Evolutionary conservation across 2,888 invertebrate species (phyloP), one percentile per base, ranked within the genome.

Genomic region (Opisthograptis luteolata): DNA sequence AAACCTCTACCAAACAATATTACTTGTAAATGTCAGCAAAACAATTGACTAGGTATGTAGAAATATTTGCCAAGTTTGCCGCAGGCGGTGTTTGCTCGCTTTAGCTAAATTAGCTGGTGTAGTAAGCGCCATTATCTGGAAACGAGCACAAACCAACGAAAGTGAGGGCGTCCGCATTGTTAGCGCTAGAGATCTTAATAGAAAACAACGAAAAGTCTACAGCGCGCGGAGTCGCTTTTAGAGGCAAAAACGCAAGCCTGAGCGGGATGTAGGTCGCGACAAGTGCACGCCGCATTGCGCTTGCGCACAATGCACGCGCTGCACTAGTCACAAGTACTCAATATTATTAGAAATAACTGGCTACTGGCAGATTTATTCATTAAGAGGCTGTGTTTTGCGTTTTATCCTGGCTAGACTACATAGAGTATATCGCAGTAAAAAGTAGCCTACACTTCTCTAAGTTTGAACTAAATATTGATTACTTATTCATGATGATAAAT

Each of bases 131-230:
- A 73, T 73, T 74, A 74, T 68, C 63, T 61, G 60, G 59, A 76
- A 78, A 78, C 73, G 68, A 73, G 74, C 76, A 79, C 78, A 77
- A 68, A 66, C 66, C 61, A 83, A 84, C 73, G 87, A 89, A 87
- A 87, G 89, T 83, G 86, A 87, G 79, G 79, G 75, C 79, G 81
- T 80, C 73, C 82, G 83, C 84, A 85, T 86, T 84, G 79, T 83
- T 75, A 68, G 69, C 71, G 71, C 62, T 76, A 79, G 77, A 83
- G 81, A 83, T 81, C 79, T 81, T 78, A 74, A 81, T 85, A 84
- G 86, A 85, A 87, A 86, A 78, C 68, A 68, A 76, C 77, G 79
- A 80, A 85, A 83, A 82, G 76, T 68, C 78, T 60, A 64, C 64
- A 62, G 64, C 59, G 70, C 62, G 32, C 27, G 9, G 32, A 8